These are phyloP conservation scores for Anniella stebbinsi DNA, from an alignment of 2,797 vertebrate species.

Conservation along the genomic window DNA sequence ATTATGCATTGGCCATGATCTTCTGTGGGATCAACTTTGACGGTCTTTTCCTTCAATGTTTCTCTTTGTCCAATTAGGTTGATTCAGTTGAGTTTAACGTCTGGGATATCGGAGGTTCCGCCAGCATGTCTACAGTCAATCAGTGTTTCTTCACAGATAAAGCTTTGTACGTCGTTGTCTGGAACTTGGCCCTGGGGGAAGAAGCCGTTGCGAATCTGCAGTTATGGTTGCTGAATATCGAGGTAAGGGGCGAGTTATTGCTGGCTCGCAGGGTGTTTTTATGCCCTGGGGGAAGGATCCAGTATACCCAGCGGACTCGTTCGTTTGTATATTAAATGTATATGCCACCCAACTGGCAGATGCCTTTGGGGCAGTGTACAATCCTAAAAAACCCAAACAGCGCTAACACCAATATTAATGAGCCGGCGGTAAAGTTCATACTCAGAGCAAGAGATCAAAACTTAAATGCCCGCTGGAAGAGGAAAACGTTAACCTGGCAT, in stretches of 20 bases:
- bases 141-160: constrained; percentile 99
- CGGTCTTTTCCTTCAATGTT: constrained; percentile 70
- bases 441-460: too few relatives aligned
- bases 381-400: too few relatives aligned
- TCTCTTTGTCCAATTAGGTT: constrained; percentile 84
- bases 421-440: too few relatives aligned
- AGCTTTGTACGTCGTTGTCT: constrained; percentile 94
- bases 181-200: constrained; percentile 97
- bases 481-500: too few relatives aligned
- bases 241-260: constrained; percentile 81
- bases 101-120: constrained; percentile 95
- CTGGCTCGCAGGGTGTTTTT: constrained; percentile 21
- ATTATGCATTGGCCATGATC: constrained; percentile 52
- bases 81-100: constrained; percentile 91
- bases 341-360: too few relatives aligned
- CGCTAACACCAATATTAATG: too few relatives aligned
- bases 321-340: too few relatives aligned
- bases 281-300: not conserved
- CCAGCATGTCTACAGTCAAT: constrained; percentile 95
- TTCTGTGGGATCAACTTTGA: constrained; percentile 44
- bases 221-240: constrained; percentile 97
- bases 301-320: not conserved
- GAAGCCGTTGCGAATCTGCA: constrained; percentile 95
- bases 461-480: too few relatives aligned
- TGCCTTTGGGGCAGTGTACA: too few relatives aligned